Evolutionary conservation across 2,113 vertebrate genomes (phyloP).

Genomic region (Perca schrenkii): DNA sequence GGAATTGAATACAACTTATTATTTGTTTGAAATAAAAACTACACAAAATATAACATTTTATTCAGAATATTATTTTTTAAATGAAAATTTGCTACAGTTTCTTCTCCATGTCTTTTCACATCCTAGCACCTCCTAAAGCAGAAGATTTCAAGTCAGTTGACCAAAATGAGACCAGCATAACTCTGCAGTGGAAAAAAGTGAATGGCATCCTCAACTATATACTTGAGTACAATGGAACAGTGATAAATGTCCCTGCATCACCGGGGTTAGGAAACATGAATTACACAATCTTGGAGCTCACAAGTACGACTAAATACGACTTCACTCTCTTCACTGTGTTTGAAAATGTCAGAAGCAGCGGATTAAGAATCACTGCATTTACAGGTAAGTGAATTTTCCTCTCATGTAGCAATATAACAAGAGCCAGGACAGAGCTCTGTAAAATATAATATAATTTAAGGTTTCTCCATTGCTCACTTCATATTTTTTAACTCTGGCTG

Average conservation of each 20-base stretch:
- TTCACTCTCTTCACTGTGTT: constrained; percentile 46
- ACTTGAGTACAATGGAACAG: accelerated
- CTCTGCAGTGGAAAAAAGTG: constrained; percentile 46
- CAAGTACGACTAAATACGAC: neutral
- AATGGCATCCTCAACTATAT: neutral
- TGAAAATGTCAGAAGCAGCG: constrained; percentile 28
- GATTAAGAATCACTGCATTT: neutral
- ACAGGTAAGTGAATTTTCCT: constrained; percentile 17
- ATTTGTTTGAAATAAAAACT: no score
- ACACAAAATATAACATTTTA: no score
- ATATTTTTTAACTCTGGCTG: no score
- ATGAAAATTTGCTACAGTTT: neutral
- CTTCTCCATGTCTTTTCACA: neutral
- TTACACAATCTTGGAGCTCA: neutral
- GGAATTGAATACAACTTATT: no score
- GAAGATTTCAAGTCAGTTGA: neutral
- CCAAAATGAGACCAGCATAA: constrained; percentile 24
- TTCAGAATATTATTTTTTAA: neutral
- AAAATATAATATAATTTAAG: neutral
- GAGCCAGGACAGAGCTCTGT: no score
- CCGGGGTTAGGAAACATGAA: no score
- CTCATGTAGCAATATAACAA: no score
- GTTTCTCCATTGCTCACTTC: no score
- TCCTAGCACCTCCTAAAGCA: neutral
- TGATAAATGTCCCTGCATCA: neutral